Evolutionary conservation across 2,113 vertebrate species (phyloP).

Genomic region (Actenoides lindsayi): DNA sequence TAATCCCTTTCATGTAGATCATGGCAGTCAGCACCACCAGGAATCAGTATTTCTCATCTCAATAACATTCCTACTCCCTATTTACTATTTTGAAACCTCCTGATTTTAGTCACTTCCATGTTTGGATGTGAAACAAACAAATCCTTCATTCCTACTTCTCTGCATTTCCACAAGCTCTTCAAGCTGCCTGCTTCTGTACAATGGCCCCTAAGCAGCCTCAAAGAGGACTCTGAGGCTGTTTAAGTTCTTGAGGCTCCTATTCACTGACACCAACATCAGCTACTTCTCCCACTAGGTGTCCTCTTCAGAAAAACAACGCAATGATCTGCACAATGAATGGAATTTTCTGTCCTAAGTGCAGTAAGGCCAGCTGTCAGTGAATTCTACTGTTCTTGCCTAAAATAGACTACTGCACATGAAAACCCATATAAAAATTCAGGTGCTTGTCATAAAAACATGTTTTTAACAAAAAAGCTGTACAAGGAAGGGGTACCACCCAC

Average conservation of each 20-base stretch:
- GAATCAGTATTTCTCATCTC: neutral
- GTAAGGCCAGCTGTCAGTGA: neutral
- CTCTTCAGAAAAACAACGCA: slow-evolving; percentile 17
- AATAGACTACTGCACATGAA: neutral
- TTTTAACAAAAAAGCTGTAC: neutral
- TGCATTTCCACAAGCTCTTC: neutral
- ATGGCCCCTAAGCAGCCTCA: neutral
- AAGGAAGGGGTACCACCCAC: neutral
- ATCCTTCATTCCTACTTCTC: neutral
- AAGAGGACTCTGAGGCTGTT: neutral
- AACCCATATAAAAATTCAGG: neutral
- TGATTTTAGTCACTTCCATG: neutral
- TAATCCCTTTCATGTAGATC: neutral
- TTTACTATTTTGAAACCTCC: fast-evolving
- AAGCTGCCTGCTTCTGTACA: neutral
- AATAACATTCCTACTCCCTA: neutral
- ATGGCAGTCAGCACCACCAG: neutral
- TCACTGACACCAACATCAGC: neutral
- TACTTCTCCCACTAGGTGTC: slow-evolving; percentile 28
- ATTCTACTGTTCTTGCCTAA: neutral
- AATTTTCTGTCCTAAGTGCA: neutral
- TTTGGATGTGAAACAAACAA: neutral
- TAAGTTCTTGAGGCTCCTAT: neutral
- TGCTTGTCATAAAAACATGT: neutral
- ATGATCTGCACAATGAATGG: neutral